Evolutionary conservation across 1,140 invertebrate genomes (phyloP), one percentile per base, ranked within the genome.

Genomic region (Drosophila tristis): DNA sequence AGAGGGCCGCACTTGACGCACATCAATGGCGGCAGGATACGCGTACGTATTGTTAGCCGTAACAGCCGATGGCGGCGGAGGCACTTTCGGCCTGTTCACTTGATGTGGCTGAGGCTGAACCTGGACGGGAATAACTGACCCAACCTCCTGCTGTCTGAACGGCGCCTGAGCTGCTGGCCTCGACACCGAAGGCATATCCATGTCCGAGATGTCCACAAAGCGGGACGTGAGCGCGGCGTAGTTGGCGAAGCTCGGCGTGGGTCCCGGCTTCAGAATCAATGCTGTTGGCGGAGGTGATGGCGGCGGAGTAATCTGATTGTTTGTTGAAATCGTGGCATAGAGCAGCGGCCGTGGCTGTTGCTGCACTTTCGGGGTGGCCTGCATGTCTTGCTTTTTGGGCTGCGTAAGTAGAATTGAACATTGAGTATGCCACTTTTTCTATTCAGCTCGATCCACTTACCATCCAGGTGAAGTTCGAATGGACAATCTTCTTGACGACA

Each of bases 401-500:
- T 87, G 29, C 45, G 1, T 3, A 39, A 23, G 2, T 3, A 23
- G 16, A 53, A 15, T 2, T 4, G 0, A 47, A 31, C 7, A 39
- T 26, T 42, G 9, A 11, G 2, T 15, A 2, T 35, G n/a, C 2
- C 4, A 16, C 7, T 35, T 8, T 7, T 11, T 2, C 1, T 6
- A 7, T 57, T 5, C 31, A 53, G 2, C 35, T 39, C 11, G 11
- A 39, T 39, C 35, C 16, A 68, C 76, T 29, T 62, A 91, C 90
- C 80, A 86, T 74, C 90, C 90, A 91, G 2, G 80, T 91, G 26
- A 47, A 91, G 25, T 91, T 84, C 4, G 90, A 91, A 44, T 91
- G 90, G 1, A 91, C 71, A 55, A 91, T 91, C 25, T 90, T 91
- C 25, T 62, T 82, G 16, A 91, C 59, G 5, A 91, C 55, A 13